Conservation (phyloP, 1,140 invertebrate species). For the Odontomachus brunneus region DNA sequence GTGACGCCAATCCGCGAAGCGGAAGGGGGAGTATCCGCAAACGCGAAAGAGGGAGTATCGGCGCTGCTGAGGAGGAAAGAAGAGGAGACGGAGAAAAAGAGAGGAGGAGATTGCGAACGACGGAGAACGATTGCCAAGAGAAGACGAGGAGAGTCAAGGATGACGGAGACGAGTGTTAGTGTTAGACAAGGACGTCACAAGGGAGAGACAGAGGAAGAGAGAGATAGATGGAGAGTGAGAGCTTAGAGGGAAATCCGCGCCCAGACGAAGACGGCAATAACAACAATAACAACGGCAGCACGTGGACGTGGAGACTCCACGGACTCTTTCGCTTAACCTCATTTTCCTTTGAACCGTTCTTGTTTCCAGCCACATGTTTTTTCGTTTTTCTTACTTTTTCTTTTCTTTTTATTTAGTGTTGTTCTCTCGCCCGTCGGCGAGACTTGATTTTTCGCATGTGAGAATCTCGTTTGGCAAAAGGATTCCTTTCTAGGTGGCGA, state of each 20-base stretch:
- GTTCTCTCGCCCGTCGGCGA: constrained; percentile 31
- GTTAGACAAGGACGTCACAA: constrained; percentile 13
- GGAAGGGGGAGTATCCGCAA: constrained; percentile 21
- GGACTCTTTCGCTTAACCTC: background rate
- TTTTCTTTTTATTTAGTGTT: background rate
- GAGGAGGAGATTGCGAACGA: background rate
- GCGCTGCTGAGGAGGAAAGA: background rate
- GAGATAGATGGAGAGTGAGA: constrained; percentile 34
- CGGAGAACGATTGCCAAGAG: background rate
- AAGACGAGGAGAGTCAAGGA: constrained; percentile 2
- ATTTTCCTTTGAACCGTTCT: background rate
- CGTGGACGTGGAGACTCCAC: constrained; percentile 72
- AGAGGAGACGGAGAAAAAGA: background rate
- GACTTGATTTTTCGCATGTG: constrained; percentile 53
- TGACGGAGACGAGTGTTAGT: constrained; percentile 4
- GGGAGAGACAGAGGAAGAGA: constrained; percentile 36
- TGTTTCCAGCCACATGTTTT: background rate
- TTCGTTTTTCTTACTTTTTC: background rate
- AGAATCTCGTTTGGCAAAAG: constrained; percentile 7
- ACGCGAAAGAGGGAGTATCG: background rate
- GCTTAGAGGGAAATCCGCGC: constrained; percentile 28
- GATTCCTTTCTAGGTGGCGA: background rate
- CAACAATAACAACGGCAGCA: constrained; percentile 81
- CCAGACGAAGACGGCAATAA: constrained; percentile 78
- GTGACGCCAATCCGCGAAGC: constrained; percentile 62